Evolutionary conservation across 2,113 vertebrate species (phyloP), one percentile per base, ranked within the genome.

Genomic region (Podarcis cretensis): DNA sequence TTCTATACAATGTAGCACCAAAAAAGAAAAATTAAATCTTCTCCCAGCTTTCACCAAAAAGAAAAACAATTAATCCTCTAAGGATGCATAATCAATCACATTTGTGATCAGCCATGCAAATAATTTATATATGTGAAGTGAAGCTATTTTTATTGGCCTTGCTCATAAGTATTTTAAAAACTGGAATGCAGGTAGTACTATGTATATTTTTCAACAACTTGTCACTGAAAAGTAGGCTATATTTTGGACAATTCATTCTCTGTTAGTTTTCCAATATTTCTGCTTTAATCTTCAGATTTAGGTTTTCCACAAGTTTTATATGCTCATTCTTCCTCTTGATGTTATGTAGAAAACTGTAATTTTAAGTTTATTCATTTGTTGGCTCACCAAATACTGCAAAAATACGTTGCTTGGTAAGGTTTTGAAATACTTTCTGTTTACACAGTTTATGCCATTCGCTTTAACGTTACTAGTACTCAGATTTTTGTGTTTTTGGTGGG

Each of bases 401-500:
- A 90, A 93, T 94, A 92, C 90, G 89, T 54, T 79, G 84, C 84
- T 94, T 89, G 92, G 93, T 92, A 82, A 94, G 37, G 66, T 92
- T 95, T 96, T 90, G 92, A 96, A 96, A 96, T 90, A 94, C 88
- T 89, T 80, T 94, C 69, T 54, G 43, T 89, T 89, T 89, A 76
- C 74, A 81, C 88, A 95, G 93, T 94, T 93, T 96, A 93, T 95
- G 86, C 78, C 95, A 96, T 96, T 95, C 86, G 93, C 91, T 95
- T 95, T 95, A 95, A 92, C 86, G 94, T 92, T 93, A 90, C 94
- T 93, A 91, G 78, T 89, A 91, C 85, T 93, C 87, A 94, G 87
- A 86, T 95, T 88, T 66, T 94, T 91, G 75, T 86, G 90, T 85
- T 87, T 94, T 59, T 94, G 82, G 92, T 32, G 13, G 40, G 40